Evolutionary conservation across 2,888 invertebrate species (phyloP).

Genomic region (Seira musarum): DNA sequence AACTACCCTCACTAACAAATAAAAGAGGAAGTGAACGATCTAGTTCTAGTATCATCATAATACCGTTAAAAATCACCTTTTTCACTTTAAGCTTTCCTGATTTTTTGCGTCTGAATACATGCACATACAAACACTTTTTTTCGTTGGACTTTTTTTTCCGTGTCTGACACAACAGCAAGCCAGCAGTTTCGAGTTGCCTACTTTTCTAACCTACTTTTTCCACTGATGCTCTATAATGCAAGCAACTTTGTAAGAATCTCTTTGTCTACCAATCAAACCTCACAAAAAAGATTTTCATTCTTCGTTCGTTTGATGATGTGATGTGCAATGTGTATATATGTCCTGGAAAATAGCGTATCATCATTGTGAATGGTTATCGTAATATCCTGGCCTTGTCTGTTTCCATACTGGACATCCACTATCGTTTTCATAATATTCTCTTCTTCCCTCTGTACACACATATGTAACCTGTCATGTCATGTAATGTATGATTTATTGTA

Average conservation of each 20-base stretch:
- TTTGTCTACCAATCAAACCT: conserved; percentile 7
- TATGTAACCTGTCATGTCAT: conserved; percentile 31
- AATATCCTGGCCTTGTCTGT: conserved; percentile 13
- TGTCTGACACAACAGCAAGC: neutral
- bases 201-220: conserved; percentile 1
- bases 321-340: neutral
- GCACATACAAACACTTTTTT: conserved; percentile 2
- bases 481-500: conserved; percentile 37
- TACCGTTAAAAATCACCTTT: neutral
- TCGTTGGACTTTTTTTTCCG: neutral
- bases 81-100: neutral
- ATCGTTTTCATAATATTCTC: neutral
- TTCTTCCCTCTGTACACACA: neutral
- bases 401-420: conserved; percentile 8
- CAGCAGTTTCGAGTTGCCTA: conserved; percentile 3
- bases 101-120: neutral
- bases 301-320: neutral
- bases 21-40: too few relatives aligned
- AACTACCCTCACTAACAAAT: too few relatives aligned
- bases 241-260: neutral
- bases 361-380: conserved; percentile 1
- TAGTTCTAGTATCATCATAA: too few relatives aligned
- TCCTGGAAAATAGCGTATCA: neutral
- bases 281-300: neutral
- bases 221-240: neutral